phyloP scores from a whole-genome alignment of 2,113 vertebrate genomes.

The Tyto alba region DNA sequence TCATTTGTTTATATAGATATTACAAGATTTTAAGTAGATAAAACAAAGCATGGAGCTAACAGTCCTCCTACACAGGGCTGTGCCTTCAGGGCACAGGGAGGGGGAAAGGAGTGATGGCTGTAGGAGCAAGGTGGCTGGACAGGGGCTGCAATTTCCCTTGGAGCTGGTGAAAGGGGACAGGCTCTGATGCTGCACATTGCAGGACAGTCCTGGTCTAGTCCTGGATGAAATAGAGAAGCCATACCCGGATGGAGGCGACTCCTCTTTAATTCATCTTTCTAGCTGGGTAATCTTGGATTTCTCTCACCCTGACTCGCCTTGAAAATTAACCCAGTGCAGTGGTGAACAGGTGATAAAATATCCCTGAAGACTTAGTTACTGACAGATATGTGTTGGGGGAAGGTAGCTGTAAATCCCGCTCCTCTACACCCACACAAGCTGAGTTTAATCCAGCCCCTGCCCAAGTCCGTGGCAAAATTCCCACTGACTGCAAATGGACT shows the following conservation, averaged over 20 bases:
- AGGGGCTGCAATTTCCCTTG: background rate
- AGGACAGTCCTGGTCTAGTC: background rate
- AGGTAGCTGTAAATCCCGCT: background rate
- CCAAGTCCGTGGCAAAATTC: background rate
- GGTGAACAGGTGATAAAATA: background rate
- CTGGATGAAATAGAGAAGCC: background rate
- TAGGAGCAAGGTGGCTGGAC: background rate
- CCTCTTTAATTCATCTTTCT: background rate
- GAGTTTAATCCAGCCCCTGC: background rate
- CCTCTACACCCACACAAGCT: background rate
- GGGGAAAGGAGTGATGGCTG: background rate
- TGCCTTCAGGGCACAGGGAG: background rate
- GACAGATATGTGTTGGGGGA: background rate
- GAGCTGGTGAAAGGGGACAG: background rate
- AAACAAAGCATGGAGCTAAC: background rate
- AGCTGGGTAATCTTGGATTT: background rate
- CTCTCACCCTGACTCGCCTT: background rate
- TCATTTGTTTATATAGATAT: background rate
- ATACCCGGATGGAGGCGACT: background rate
- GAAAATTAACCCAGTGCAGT: background rate
- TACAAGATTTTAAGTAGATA: background rate
- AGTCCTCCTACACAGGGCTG: background rate
- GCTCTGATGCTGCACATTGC: rapidly evolving
- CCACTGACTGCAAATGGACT: background rate
- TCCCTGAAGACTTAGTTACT: background rate